These are phyloP conservation scores for Paedocypris micromegethes DNA, from an alignment of 2,797 vertebrate genomes.

Conservation along the genomic window DNA sequence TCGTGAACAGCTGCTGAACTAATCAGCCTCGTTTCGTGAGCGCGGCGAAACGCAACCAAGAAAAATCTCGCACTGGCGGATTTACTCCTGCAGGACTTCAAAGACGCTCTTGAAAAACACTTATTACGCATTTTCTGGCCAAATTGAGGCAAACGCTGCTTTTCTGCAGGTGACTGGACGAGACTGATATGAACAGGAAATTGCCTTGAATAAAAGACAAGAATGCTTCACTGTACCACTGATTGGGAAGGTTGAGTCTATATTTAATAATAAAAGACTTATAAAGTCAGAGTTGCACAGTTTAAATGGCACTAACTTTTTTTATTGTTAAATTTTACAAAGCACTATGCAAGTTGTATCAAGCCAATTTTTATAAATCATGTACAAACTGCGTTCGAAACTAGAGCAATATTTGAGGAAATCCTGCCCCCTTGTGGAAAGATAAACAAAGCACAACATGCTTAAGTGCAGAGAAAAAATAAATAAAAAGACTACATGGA, in stretches of 20 bases:
- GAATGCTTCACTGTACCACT: neutral
- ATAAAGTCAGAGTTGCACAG: neutral
- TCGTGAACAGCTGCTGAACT: slow-evolving; percentile 48
- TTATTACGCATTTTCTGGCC: slow-evolving; percentile 30
- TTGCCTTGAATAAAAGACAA: neutral
- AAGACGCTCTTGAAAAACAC: slow-evolving; percentile 28
- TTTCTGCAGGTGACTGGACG: neutral
- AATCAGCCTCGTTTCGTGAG: slow-evolving; percentile 49
- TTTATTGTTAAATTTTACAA: neutral
- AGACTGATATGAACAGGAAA: slow-evolving; percentile 1
- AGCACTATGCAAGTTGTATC: neutral
- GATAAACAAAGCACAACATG: neutral
- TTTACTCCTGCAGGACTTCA: slow-evolving; percentile 27
- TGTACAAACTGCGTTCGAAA: too few relatives aligned
- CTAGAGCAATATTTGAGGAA: neutral
- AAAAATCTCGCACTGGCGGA: slow-evolving; percentile 36
- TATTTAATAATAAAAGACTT: too few relatives aligned
- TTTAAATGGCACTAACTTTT: neutral
- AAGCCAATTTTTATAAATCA: neutral
- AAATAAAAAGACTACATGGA: neutral
- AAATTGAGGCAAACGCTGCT: slow-evolving; percentile 14
- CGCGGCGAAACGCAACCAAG: slow-evolving; percentile 35
- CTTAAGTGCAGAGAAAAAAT: neutral
- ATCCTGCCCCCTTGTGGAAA: slow-evolving; percentile 42
- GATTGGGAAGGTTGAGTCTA: neutral